These are phyloP conservation scores for Taenaris catops DNA, from an alignment of 2,888 invertebrate genomes.

Conservation along the genomic window DNA sequence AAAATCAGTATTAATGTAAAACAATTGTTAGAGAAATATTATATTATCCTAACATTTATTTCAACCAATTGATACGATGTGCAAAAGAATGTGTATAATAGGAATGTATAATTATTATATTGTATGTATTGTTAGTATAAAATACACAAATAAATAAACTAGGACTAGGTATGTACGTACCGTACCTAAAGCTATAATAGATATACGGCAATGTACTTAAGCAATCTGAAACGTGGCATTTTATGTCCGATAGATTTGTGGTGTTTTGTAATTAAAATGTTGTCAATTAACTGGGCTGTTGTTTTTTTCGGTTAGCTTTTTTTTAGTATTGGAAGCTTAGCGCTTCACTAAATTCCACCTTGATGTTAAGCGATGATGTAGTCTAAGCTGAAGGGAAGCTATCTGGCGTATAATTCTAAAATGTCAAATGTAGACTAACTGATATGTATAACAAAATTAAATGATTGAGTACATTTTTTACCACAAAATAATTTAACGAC, in stretches of 20 bases:
- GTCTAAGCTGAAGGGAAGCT: no score
- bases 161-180: slow-evolving; percentile 30
- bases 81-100: slow-evolving; percentile 55
- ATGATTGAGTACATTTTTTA: no score
- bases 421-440: no score
- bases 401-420: no score
- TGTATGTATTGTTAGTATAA: slow-evolving; percentile 72
- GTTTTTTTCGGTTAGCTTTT: no score
- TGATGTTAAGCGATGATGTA: no score
- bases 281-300: slow-evolving; percentile 66
- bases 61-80: slow-evolving; percentile 28
- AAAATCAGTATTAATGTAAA: background rate
- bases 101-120: slow-evolving; percentile 52
- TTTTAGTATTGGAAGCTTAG: no score
- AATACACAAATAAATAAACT: slow-evolving; percentile 60
- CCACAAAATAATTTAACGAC: no score
- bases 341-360: no score
- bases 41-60: slow-evolving; percentile 11
- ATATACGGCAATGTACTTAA: slow-evolving; percentile 67
- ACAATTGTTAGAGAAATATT: slow-evolving; percentile 8
- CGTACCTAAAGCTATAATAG: slow-evolving; percentile 63
- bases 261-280: slow-evolving; percentile 80
- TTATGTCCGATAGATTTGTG: slow-evolving; percentile 74
- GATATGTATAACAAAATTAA: no score
- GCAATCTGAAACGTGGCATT: slow-evolving; percentile 65